These are phyloP conservation scores for Chymomyza caudatula DNA, from an alignment of 2,888 invertebrate species.

Conservation along the genomic window DNA sequence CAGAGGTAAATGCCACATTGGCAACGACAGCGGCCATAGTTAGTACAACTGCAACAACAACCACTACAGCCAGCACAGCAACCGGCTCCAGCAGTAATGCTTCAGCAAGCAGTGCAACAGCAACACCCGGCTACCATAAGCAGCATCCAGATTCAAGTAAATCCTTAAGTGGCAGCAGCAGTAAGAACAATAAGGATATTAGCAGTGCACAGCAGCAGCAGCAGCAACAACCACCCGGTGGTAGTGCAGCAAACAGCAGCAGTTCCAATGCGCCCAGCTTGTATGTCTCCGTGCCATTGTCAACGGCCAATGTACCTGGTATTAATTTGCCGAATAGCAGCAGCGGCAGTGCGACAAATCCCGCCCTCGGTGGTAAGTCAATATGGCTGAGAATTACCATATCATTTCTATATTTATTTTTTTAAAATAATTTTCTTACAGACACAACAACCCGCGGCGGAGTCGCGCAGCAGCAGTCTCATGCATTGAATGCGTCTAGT, in stretches of 20 bases:
- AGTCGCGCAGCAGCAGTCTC: conserved; percentile 26
- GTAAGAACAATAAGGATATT: conserved; percentile 31
- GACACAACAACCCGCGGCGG: conserved; percentile 45
- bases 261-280: conserved; percentile 78
- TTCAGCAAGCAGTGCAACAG: conserved; percentile 50
- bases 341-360: conserved; percentile 31
- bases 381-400: neutral
- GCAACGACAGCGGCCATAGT: conserved; percentile 38
- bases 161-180: conserved; percentile 22
- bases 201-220: conserved; percentile 28
- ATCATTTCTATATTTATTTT: neutral
- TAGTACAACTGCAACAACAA: conserved; percentile 35
- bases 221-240: conserved; percentile 21
- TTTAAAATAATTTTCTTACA: neutral
- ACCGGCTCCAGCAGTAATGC: conserved; percentile 16
- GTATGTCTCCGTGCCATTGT: conserved; percentile 83
- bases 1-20: conserved; percentile 63
- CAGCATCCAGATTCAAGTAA: conserved; percentile 16
- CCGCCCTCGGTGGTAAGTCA: conserved; percentile 42
- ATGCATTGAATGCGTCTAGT: conserved; percentile 4
- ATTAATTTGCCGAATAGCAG: conserved; percentile 73
- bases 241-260: conserved; percentile 20
- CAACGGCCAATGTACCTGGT: conserved; percentile 79
- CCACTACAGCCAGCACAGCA: conserved; percentile 23
- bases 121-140: conserved; percentile 31